phyloP scores from a whole-genome alignment of 2,797 vertebrate genomes.

The Muscicapa striata region DNA sequence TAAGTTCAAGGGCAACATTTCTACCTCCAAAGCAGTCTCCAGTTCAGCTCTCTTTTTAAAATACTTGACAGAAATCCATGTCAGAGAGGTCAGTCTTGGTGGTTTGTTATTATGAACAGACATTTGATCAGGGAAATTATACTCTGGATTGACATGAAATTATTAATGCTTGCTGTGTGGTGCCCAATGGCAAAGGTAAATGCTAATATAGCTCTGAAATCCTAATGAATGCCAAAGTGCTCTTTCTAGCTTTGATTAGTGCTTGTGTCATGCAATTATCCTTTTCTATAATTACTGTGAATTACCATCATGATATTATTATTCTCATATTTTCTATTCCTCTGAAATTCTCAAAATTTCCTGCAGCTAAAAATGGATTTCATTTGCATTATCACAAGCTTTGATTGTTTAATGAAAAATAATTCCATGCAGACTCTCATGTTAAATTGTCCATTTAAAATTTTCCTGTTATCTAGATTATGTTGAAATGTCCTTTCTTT shows the following conservation, averaged over 20 bases:
- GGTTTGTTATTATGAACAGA: slow-evolving; percentile 1
- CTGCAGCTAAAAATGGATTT: slow-evolving; percentile 70
- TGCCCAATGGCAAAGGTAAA: slow-evolving; percentile 43
- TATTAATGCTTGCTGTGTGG: slow-evolving; percentile 9
- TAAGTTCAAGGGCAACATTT: neutral
- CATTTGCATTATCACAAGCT: slow-evolving; percentile 71
- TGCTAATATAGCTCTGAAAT: slow-evolving; percentile 40
- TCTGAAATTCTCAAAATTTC: slow-evolving; percentile 58
- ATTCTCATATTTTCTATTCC: slow-evolving; percentile 52
- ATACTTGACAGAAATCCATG: neutral
- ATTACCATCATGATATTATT: slow-evolving; percentile 65
- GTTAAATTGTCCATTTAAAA: slow-evolving; percentile 50
- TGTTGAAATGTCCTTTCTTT: slow-evolving; percentile 29
- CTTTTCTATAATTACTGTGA: slow-evolving; percentile 59
- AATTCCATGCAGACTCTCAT: slow-evolving; percentile 38
- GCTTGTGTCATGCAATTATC: slow-evolving; percentile 60
- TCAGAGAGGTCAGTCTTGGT: neutral
- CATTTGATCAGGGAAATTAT: slow-evolving; percentile 28
- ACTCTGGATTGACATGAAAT: slow-evolving; percentile 37
- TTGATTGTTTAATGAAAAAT: slow-evolving; percentile 69
- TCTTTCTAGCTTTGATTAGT: slow-evolving; percentile 54
- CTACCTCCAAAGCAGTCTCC: neutral
- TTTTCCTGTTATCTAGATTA: slow-evolving; percentile 52
- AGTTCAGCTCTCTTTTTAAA: neutral
- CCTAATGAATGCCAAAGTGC: slow-evolving; percentile 51